Conservation (phyloP, 2,888 invertebrate genomes). For the Arenicola marina region DNA sequence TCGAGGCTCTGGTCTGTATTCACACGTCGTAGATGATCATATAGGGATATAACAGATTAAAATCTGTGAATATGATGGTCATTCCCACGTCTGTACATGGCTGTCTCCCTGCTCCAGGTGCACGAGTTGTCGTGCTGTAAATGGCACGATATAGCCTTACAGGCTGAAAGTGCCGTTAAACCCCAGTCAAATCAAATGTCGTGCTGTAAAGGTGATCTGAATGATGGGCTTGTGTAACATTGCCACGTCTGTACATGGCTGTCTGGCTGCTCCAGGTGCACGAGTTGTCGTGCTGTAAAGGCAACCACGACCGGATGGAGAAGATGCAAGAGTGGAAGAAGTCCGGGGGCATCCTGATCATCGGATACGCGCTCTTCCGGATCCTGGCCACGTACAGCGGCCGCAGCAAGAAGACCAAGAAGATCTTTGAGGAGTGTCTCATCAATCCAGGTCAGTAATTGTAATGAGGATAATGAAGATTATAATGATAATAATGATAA, state of each 20-base stretch:
- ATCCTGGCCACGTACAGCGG: slow-evolving; percentile 68
- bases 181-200: not conserved
- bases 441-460: slow-evolving; percentile 74
- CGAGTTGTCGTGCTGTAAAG: slow-evolving; percentile 73
- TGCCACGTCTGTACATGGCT: too few species aligned
- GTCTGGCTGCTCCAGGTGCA: too few species aligned
- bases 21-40: too few species aligned
- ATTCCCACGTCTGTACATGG: too few species aligned
- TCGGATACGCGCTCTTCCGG: slow-evolving; percentile 95
- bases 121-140: slow-evolving; percentile 75
- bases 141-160: too few species aligned
- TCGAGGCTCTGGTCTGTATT: too few species aligned
- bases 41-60: too few species aligned
- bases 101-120: too few species aligned
- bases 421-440: slow-evolving; percentile 72
- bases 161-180: too few species aligned
- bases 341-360: slow-evolving; percentile 85
- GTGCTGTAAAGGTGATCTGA: not conserved
- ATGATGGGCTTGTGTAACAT: too few species aligned
- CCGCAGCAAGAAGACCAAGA: slow-evolving; percentile 75
- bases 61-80: too few species aligned
- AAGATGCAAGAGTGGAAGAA: slow-evolving; percentile 79
- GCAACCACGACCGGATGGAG: slow-evolving; percentile 75
- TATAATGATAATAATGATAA: too few species aligned
- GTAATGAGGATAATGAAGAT: not conserved